Conservation (phyloP, 2,113 vertebrate species). For the Marmota monax region DNA sequence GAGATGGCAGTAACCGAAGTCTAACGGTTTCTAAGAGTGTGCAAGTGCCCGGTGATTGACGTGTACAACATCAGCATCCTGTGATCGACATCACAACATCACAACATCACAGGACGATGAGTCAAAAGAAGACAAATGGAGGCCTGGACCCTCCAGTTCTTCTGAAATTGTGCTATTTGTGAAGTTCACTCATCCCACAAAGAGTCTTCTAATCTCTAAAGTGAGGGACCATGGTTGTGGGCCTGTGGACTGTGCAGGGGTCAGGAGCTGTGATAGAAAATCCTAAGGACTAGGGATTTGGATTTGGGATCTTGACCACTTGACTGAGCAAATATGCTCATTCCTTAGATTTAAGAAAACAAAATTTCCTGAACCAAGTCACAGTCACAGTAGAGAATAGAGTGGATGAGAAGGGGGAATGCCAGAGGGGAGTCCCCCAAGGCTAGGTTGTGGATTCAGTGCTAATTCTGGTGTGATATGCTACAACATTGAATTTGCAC, state of each 20-base stretch:
- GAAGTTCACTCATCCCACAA: conserved; percentile 77
- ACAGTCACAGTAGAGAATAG: conserved; percentile 88
- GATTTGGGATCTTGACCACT: conserved; percentile 48
- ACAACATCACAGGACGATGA: neutral
- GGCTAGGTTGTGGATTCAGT: conserved; percentile 83
- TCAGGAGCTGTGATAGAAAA: neutral
- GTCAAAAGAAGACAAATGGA: conserved; percentile 29
- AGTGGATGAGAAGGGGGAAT: conserved; percentile 86
- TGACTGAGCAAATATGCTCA: conserved; percentile 84
- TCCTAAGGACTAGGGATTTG: neutral
- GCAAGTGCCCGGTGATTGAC: conserved; percentile 36
- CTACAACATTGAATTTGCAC: conserved; percentile 86
- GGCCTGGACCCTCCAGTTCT: neutral
- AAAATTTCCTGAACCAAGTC: conserved; percentile 75
- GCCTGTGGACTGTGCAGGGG: neutral
- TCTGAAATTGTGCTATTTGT: conserved; percentile 77
- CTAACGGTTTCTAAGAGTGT: conserved; percentile 25
- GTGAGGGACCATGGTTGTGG: conserved; percentile 49
- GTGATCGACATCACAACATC: neutral
- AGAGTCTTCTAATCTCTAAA: conserved; percentile 73
- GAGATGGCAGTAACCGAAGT: conserved; percentile 46
- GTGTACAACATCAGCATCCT: neutral
- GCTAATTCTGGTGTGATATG: conserved; percentile 89
- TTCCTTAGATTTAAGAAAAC: neutral
- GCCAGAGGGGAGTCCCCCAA: conserved; percentile 60